phyloP scores from a whole-genome alignment of 2,888 invertebrate species.

The Clistopyga incitator region DNA sequence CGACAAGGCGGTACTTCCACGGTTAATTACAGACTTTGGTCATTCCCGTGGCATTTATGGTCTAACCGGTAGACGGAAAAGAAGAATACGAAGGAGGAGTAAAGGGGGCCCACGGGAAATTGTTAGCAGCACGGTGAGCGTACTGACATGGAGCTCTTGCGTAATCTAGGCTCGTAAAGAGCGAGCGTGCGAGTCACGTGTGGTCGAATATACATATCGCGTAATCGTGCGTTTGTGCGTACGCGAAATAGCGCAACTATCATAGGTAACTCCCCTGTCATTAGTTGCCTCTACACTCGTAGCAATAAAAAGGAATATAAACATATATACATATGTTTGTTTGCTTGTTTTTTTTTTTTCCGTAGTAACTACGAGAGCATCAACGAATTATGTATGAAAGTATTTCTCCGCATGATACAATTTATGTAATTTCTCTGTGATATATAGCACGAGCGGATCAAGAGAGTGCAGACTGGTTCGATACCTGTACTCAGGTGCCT shows the following conservation, averaged over 20 bases:
- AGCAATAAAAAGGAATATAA: too few species aligned
- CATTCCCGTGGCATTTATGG: slow-evolving; percentile 47
- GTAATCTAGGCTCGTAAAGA: slow-evolving; percentile 61
- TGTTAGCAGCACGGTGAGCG: slow-evolving; percentile 28
- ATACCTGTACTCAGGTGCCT: slow-evolving; percentile 37
- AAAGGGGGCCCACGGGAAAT: slow-evolving; percentile 3
- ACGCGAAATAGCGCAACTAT: slow-evolving; percentile 20
- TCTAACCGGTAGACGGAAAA: slow-evolving; percentile 14
- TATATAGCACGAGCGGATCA: not conserved
- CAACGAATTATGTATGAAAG: not conserved
- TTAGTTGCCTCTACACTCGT: not conserved
- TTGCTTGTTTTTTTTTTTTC: too few species aligned
- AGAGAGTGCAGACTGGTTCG: slow-evolving; percentile 32
- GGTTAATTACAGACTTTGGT: slow-evolving; percentile 63
- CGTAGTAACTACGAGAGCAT: too few species aligned
- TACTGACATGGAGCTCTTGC: slow-evolving; percentile 54
- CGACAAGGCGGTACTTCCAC: slow-evolving; percentile 25
- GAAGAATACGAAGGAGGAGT: slow-evolving; percentile 21
- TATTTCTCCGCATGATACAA: slow-evolving; percentile 6
- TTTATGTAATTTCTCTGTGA: slow-evolving; percentile 15
- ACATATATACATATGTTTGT: too few species aligned
- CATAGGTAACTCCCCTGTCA: not conserved
- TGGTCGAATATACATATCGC: slow-evolving; percentile 28
- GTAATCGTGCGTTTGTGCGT: slow-evolving; percentile 32
- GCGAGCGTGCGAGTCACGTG: slow-evolving; percentile 47